phyloP scores from a whole-genome alignment of 2,797 vertebrate genomes.

The Neopelma chrysocephalum region DNA sequence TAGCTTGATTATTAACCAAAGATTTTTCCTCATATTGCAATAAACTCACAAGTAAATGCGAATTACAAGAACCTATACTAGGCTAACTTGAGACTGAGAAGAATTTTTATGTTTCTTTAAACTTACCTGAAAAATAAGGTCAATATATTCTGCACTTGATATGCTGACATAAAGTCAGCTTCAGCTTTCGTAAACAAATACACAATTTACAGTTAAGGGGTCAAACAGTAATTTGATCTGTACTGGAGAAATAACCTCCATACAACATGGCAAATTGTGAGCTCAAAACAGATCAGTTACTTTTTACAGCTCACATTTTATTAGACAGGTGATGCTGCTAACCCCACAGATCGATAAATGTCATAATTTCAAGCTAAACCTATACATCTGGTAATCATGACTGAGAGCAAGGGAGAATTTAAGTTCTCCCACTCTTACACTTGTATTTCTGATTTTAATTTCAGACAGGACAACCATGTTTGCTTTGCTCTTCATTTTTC shows the following conservation, averaged over 20 bases:
- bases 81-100: neutral
- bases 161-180: neutral
- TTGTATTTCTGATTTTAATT: neutral
- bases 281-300: neutral
- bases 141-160: neutral
- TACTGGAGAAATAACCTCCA: neutral
- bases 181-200: neutral
- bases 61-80: neutral
- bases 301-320: neutral
- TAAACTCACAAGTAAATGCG: neutral
- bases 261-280: neutral
- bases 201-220: neutral
- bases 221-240: neutral
- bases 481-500: neutral
- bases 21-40: neutral
- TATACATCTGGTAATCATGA: neutral
- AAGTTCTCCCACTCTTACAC: neutral
- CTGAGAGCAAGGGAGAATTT: neutral
- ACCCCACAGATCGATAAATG: neutral
- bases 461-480: neutral
- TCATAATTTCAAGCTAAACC: neutral
- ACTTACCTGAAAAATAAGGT: neutral
- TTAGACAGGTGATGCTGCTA: neutral
- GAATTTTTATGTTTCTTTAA: neutral
- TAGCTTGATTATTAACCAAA: neutral